A percentile compares a stretch with the other conserved stretches of the same genome.
phyloP scores from a whole-genome alignment of 2,888 invertebrate genomes.

The Dicyrtoma fusca region DNA sequence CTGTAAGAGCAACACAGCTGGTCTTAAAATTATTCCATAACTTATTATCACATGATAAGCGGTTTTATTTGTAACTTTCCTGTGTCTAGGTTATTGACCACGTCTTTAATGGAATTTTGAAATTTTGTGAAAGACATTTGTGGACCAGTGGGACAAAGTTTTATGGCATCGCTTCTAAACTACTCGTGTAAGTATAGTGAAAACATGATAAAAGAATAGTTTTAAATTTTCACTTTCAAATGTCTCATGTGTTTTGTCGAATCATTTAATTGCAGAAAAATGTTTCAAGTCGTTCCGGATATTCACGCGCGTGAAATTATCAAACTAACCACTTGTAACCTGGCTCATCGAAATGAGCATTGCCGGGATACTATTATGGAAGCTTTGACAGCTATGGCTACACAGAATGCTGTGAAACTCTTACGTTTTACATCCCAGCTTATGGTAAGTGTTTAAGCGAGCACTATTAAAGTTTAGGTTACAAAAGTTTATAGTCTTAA shows the following conservation, averaged over 20 bases:
- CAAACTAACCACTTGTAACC: conserved; percentile 5
- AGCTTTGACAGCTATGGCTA: conserved; percentile 5
- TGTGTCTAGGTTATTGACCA: conserved; percentile 17
- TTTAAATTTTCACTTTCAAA: not conserved
- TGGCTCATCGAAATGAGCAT: conserved; percentile 21
- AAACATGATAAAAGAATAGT: not conserved
- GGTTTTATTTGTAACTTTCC: too few relatives aligned
- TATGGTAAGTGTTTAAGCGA: conserved; percentile 13
- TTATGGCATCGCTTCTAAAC: conserved; percentile 25
- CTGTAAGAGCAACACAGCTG: conserved; percentile 13
- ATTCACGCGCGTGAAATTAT: conserved; percentile 16
- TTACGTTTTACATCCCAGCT: conserved; percentile 19
- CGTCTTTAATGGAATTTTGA: conserved; percentile 2
- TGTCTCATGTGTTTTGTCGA: not conserved
- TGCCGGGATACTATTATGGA: conserved; percentile 27
- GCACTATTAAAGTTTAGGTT: not conserved
- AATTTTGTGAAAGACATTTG: conserved; percentile 25
- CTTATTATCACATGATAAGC: too few relatives aligned
- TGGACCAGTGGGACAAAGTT: conserved; percentile 14
- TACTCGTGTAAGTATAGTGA: conserved; percentile 18
- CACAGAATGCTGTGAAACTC: conserved; percentile 1
- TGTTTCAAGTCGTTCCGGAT: conserved; percentile 14
- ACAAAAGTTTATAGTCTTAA: too few relatives aligned
- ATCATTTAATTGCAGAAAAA: conserved; percentile 7
- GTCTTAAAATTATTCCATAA: too few relatives aligned